Evolutionary conservation across 2,113 vertebrate species (phyloP), one percentile per base, ranked within the genome.

Genomic region (Hypanus sabinus): DNA sequence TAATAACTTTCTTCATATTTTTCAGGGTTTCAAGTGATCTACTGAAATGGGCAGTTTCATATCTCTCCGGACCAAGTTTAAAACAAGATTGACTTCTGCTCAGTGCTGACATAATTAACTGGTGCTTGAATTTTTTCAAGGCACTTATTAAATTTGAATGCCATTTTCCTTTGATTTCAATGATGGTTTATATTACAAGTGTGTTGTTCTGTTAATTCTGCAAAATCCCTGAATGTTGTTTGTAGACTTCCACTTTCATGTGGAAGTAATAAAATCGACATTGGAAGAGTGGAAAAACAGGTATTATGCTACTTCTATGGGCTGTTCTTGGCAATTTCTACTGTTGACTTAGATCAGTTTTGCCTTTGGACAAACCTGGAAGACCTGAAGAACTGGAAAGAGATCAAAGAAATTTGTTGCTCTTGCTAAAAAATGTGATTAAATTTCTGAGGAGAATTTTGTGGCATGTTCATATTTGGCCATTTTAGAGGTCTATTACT

Each of bases 31-130:
- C 91, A 7, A 27, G 36, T 93, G 91, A 38, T 20, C 70, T 93
- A 36, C 38, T 93, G 91, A 93, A 93, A 55, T 93, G 91, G 91
- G 91, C 91, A 30, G 38, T 75, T 75, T 93, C 91, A 5, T 93
- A 93, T 93, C 91, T 93, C 20, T 30, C 91, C 30, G 36, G 24
- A 93, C 20, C 91, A 73, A 93, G 36, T 55, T 75, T 73, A 11
- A 75, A 33, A 93, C 38, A 93, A 46, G 24, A 75, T 36, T 93
- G 70, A 55, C 38, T 46, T 33, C 36, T 93, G 91, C 33, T 93
- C 12, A 6, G 55, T 27, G 16, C 85, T 62, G 14, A 18, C 60
- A 20, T 65, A 90, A 90, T 90, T 65, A n/a, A 16, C 62, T 62
- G 65, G 0, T 24, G 46, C 24, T 85, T 57, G 46, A 30, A 85